A percentile compares a stretch with the other conserved stretches of the same genome.
phyloP scores from a whole-genome alignment of 2,113 vertebrate genomes.

The Butorides virescens region DNA sequence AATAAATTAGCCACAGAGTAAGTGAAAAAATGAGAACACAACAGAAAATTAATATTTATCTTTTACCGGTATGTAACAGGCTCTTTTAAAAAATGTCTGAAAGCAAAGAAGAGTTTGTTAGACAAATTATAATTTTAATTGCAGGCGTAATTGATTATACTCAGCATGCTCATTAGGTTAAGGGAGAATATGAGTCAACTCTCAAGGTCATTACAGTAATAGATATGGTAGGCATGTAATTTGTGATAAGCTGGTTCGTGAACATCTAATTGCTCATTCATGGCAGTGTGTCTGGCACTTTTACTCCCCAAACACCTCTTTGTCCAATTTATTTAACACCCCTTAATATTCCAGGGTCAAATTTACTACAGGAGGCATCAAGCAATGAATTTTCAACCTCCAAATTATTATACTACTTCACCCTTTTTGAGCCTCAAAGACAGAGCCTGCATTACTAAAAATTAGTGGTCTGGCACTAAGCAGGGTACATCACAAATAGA shows the following conservation, averaged over 20 bases:
- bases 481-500: slow-evolving; percentile 3
- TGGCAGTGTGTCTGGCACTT: slow-evolving; percentile 53
- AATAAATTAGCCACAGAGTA: slow-evolving; percentile 59
- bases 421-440: slow-evolving; percentile 40
- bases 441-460: slow-evolving; percentile 30
- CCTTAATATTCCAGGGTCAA: slow-evolving; percentile 61
- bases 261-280: slow-evolving; percentile 75
- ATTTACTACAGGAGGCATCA: slow-evolving; percentile 54
- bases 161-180: slow-evolving; percentile 74
- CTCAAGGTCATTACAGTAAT: slow-evolving; percentile 79
- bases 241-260: slow-evolving; percentile 67
- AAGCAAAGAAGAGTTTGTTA: slow-evolving; percentile 55
- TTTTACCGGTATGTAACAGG: not conserved
- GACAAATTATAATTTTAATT: slow-evolving; percentile 80
- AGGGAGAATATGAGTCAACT: slow-evolving; percentile 70
- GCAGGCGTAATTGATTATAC: slow-evolving; percentile 77
- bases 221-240: slow-evolving; percentile 71
- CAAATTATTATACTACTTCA: slow-evolving; percentile 22
- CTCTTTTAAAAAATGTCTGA: slow-evolving; percentile 43
- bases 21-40: not conserved
- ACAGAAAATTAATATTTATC: slow-evolving; percentile 55
- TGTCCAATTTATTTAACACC: slow-evolving; percentile 60
- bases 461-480: slow-evolving; percentile 36
- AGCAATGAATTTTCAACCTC: slow-evolving; percentile 51
- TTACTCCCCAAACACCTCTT: slow-evolving; percentile 66